Conservation (phyloP, 2,888 invertebrate species). For the Cabera pusaria region DNA sequence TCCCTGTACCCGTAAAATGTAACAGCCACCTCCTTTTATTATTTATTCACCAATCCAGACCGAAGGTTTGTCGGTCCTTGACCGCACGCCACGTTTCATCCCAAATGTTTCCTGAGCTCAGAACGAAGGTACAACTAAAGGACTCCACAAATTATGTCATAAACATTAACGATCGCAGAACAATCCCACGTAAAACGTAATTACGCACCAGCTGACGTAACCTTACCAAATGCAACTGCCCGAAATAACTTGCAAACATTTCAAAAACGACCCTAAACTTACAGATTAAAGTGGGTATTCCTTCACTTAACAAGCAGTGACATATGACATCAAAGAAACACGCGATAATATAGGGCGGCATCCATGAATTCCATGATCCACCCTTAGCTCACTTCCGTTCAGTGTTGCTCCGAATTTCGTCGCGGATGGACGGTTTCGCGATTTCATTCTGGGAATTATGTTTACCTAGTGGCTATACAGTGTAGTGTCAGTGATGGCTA, state of each 20-base stretch:
- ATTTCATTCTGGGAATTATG: constrained; percentile 16
- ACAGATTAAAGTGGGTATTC: constrained; percentile 34
- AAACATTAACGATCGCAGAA: constrained; percentile 12
- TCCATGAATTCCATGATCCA: too few species aligned
- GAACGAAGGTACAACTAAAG: constrained; percentile 1
- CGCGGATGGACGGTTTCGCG: constrained; percentile 40
- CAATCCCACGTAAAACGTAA: constrained; percentile 23
- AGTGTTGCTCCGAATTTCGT: constrained; percentile 51
- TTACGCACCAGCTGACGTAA: constrained; percentile 33
- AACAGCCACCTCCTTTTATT: too few species aligned
- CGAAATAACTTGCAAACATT: constrained; percentile 13
- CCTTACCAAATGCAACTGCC: constrained; percentile 26
- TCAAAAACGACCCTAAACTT: constrained; percentile 28
- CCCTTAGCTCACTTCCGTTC: constrained; percentile 50
- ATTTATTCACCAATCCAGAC: too few species aligned
- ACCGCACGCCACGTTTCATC: too few species aligned
- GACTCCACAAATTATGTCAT: constrained; percentile 10
- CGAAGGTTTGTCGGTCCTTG: too few species aligned
- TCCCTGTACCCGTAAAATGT: too few species aligned
- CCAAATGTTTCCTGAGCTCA: background rate
- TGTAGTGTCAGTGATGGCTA: constrained; percentile 60
- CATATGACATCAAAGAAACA: constrained; percentile 46
- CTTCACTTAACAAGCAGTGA: constrained; percentile 27
- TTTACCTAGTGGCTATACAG: constrained; percentile 18
- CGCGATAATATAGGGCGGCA: constrained; percentile 58